These are phyloP conservation scores for Drosophila nr. perissopoda DNA, from an alignment of 2,888 invertebrate genomes.

Conservation along the genomic window DNA sequence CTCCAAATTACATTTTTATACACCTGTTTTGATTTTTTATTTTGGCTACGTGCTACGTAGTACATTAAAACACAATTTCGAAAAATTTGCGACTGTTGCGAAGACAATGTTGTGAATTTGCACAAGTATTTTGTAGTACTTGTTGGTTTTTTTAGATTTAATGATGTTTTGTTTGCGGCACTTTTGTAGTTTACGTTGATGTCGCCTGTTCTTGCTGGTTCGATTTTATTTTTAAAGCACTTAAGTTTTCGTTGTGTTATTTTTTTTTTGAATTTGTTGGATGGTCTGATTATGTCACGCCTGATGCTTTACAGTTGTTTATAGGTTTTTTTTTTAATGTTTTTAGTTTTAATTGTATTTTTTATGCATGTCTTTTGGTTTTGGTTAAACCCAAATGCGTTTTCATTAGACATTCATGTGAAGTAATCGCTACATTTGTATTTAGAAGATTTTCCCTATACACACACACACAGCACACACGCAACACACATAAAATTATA, in stretches of 20 bases:
- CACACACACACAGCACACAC: constrained; percentile 34
- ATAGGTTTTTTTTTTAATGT: not conserved
- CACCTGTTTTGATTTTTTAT: constrained; percentile 35
- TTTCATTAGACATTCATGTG: constrained; percentile 34
- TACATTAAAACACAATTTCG: constrained; percentile 27
- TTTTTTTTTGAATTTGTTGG: constrained; percentile 24
- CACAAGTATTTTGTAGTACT: constrained; percentile 22
- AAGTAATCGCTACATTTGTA: constrained; percentile 46
- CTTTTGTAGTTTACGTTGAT: constrained; percentile 47
- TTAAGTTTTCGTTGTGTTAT: constrained; percentile 41
- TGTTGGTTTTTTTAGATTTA: constrained; percentile 25
- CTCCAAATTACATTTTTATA: constrained; percentile 24
- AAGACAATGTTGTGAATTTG: constrained; percentile 24
- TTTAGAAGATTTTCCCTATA: constrained; percentile 22
- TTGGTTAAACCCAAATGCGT: constrained; percentile 34
- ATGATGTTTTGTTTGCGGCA: constrained; percentile 48
- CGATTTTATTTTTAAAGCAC: constrained; percentile 62
- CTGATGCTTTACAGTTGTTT: constrained; percentile 55
- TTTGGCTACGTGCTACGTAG: constrained; percentile 1
- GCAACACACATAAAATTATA: constrained; percentile 52
- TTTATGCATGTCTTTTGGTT: constrained; percentile 26
- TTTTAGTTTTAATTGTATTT: constrained; percentile 12
- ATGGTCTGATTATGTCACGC: constrained; percentile 70
- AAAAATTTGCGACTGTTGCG: constrained; percentile 13
- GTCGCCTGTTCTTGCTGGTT: constrained; percentile 44